Evolutionary conservation across 2,888 invertebrate species (phyloP).

Genomic region (Meloe dianella): DNA sequence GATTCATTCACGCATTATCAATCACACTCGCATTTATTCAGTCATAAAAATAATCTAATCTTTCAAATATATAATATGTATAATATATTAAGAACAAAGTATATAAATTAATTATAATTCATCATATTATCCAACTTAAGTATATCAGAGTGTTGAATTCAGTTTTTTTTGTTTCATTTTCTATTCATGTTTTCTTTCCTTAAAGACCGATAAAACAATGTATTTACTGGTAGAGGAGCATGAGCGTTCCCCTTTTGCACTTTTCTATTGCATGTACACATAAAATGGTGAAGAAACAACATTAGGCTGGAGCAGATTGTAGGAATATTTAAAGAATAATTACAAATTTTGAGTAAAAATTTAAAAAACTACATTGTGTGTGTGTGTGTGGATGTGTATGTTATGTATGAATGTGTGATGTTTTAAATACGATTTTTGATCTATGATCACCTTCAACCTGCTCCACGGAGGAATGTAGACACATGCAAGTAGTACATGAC

Average conservation of each 20-base stretch:
- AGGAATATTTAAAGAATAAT: conserved; percentile 37
- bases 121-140: conserved; percentile 25
- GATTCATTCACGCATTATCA: conserved; percentile 12
- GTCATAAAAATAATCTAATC: conserved; percentile 31
- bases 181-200: conserved; percentile 22
- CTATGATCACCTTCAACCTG: conserved; percentile 46
- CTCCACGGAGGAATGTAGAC: conserved; percentile 54
- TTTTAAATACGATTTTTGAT: conserved; percentile 33
- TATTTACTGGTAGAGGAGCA: conserved; percentile 32
- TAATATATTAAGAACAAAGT: conserved; percentile 37
- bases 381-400: too few relatives aligned
- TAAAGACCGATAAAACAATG: conserved; percentile 34
- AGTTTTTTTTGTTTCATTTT: conserved; percentile 25
- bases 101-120: conserved; percentile 29
- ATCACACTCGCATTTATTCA: conserved; percentile 17
- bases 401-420: conserved; percentile 3
- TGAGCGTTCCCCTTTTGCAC: conserved; percentile 40
- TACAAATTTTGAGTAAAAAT: conserved; percentile 43
- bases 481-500: conserved; percentile 50
- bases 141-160: conserved; percentile 23
- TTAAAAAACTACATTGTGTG: conserved; percentile 49
- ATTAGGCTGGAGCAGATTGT: conserved; percentile 50
- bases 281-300: conserved; percentile 46
- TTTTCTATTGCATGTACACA: conserved; percentile 52
- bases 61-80: conserved; percentile 51